A percentile compares a stretch with the other conserved stretches of the same genome.
These are phyloP conservation scores for Pheosia tremula DNA, from an alignment of 2,888 invertebrate genomes.

Conservation along the genomic window DNA sequence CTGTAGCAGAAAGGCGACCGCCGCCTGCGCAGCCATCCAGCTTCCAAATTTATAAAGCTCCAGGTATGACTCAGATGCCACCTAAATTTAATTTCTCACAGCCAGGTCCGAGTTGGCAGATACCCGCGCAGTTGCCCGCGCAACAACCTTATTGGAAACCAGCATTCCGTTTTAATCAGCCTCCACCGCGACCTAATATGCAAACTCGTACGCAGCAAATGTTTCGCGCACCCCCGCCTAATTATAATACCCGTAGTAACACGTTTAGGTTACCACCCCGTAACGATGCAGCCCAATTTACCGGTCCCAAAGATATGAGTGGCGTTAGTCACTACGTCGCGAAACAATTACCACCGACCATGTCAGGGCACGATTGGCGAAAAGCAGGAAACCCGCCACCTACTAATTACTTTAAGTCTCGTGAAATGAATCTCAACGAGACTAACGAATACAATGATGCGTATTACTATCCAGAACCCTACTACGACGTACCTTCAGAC, in stretches of 20 bases:
- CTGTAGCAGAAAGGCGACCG: no score
- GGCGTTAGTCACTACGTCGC: no score
- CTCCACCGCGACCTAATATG: background rate
- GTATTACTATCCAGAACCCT: slow-evolving; percentile 14
- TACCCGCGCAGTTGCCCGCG: no score
- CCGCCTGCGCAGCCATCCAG: background rate
- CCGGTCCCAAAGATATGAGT: no score
- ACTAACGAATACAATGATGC: background rate
- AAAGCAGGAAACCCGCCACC: no score
- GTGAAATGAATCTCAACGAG: slow-evolving; percentile 30
- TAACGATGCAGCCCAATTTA: no score
- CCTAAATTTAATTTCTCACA: background rate
- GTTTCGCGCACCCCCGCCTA: slow-evolving; percentile 13
- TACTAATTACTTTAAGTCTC: slow-evolving; percentile 33
- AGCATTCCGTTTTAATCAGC: background rate
- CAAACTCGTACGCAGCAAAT: slow-evolving; percentile 23
- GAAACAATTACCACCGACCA: no score
- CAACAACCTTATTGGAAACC: background rate
- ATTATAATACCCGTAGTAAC: slow-evolving; percentile 9
- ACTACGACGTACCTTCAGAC: slow-evolving; percentile 21
- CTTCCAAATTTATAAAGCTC: background rate
- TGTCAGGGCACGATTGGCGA: no score
- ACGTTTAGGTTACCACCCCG: slow-evolving; percentile 3
- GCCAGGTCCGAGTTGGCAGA: background rate
- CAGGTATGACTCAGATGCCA: background rate